Base-by-base conservation (phyloP, 2,113 vertebrate species). In the Melanerpes formicivorus region DNA sequence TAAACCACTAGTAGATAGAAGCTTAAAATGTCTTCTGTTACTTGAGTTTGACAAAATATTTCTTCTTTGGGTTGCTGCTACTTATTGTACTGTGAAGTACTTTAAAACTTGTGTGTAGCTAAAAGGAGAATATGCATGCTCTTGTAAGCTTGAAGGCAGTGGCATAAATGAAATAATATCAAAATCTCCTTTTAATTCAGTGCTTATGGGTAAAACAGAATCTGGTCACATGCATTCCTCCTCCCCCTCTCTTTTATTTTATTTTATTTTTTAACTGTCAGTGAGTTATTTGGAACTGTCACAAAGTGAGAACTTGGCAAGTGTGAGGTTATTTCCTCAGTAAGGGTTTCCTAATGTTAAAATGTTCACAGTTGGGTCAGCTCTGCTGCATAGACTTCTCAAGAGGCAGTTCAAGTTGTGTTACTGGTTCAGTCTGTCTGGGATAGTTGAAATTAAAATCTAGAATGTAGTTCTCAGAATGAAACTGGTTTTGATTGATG, bases 241-340 rank as follows among this genome's bases (percentile, higher is more conserved):
- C 59, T 79, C 11, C 42, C 32, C 18, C 59, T 46, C 18, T 9
- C 18, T 26, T 11, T 18, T 11, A 1, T 14, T 23, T 52, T 50
- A 64, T 75, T 71, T 25, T 54, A 15, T 58, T 54, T 65, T 60
- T 63, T 29, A 4, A 18, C 30, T 87, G 87, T 42, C 30, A 75
- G 58, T 54, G 81, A 90, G 52, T 87, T 65, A 40, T 65, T 94
- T 84, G 37, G 30, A 88, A 27, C 29, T 79, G 80, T 81, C 29
- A n/a, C 32, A 92, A 84, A 95, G 88, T 69, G 77, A 90, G 48
- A 92, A 72, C 66, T 86, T 84, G 59, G 34, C 87, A 58, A 78
- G 18, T 13, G 70, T 78, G 74, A 87, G 40, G 48, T 64, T 64
- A 72, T 78, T 92, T 93, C 66, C 70, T 88, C 73, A 60, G 56